Evolutionary conservation across 2,113 vertebrate species (phyloP).

Genomic region (Isurus oxyrinchus): DNA sequence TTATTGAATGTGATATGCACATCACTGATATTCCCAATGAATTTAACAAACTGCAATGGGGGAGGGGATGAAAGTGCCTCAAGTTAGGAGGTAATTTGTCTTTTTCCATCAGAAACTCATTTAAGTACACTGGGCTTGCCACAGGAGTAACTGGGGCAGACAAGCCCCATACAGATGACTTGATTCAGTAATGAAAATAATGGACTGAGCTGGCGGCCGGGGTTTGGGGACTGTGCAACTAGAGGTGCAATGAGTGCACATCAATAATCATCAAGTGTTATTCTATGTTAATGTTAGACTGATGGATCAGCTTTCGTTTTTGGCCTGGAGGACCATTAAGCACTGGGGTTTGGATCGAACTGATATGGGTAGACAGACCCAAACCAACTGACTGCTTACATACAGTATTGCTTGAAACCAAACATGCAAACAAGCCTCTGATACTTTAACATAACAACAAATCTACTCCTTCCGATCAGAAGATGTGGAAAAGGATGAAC

Average conservation of each 20-base stretch:
- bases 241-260: conserved; percentile 62
- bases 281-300: conserved; percentile 88
- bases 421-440: conserved; percentile 12
- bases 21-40: conserved; percentile 28
- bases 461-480: neutral
- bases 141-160: conserved; percentile 68
- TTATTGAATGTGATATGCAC: conserved; percentile 30
- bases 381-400: conserved; percentile 45
- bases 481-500: neutral
- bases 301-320: conserved; percentile 84
- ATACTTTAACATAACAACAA: neutral
- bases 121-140: conserved; percentile 63
- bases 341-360: conserved; percentile 68
- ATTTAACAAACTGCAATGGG: neutral
- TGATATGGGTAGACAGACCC: conserved; percentile 63
- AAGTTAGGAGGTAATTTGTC: conserved; percentile 77
- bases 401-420: neutral
- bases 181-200: conserved; percentile 77
- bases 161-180: conserved; percentile 68
- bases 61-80: conserved; percentile 58
- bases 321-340: conserved; percentile 90
- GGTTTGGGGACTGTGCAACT: conserved; percentile 48
- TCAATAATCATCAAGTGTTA: conserved; percentile 78
- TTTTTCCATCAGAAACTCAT: conserved; percentile 65
- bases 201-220: conserved; percentile 65